phyloP scores from a whole-genome alignment of 1,140 invertebrate species.

The Leptinotarsa texana region DNA sequence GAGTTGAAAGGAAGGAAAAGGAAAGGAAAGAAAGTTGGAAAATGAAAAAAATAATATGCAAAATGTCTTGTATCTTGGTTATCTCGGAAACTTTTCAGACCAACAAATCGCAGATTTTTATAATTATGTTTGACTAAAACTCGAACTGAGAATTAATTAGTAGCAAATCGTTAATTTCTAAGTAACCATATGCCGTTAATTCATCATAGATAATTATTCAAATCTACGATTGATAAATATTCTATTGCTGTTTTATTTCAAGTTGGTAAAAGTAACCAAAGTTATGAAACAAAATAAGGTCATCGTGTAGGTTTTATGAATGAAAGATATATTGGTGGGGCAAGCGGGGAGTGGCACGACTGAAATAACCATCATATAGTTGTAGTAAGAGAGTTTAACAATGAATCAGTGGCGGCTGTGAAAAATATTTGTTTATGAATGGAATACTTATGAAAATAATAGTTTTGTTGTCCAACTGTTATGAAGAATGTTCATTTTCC shows the following conservation, averaged over 20 bases:
- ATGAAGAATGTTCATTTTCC: too few relatives aligned
- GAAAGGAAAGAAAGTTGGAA: too few relatives aligned
- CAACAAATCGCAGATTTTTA: too few relatives aligned
- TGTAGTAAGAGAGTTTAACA: conserved; percentile 12
- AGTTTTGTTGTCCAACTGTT: too few relatives aligned
- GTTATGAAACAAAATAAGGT: conserved; percentile 33
- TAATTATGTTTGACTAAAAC: too few relatives aligned
- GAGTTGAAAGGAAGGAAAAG: too few relatives aligned
- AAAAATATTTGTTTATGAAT: conserved; percentile 8
- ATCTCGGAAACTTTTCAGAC: too few relatives aligned
- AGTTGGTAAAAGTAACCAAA: conserved; percentile 25
- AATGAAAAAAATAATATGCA: too few relatives aligned
- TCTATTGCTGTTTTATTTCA: conserved; percentile 16
- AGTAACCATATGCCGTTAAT: background rate
- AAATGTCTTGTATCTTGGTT: too few relatives aligned
- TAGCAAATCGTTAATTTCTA: background rate
- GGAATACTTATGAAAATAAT: background rate
- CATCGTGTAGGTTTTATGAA: conserved; percentile 39
- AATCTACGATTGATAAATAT: conserved; percentile 21
- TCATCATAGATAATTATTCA: conserved; percentile 2
- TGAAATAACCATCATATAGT: conserved; percentile 19
- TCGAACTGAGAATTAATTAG: too few relatives aligned
- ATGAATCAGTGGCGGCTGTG: conserved; percentile 15
- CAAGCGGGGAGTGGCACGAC: conserved; percentile 27
- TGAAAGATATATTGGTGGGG: conserved; percentile 32